phyloP scores from a whole-genome alignment of 1,140 invertebrate genomes.

The Brachionus koreanus region DNA sequence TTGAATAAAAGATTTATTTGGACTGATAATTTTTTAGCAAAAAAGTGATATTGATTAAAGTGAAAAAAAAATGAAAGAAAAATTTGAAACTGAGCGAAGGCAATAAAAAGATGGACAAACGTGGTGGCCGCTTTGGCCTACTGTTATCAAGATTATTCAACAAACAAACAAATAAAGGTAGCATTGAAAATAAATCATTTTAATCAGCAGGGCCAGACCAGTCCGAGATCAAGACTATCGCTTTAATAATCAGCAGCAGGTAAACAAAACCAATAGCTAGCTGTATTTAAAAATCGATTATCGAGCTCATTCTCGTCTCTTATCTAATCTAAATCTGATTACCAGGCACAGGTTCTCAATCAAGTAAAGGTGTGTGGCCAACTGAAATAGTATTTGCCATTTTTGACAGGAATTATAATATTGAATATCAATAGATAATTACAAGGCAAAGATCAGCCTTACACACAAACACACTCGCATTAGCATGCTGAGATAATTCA shows the following conservation, averaged over 20 bases:
- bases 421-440: slow-evolving; percentile 33
- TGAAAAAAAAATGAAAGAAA: not conserved
- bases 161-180: not conserved
- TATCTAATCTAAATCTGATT: slow-evolving; percentile 25
- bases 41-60: not conserved
- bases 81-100: not conserved
- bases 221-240: not conserved
- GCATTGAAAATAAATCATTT: not conserved
- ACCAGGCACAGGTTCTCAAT: not conserved
- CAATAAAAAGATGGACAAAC: not conserved
- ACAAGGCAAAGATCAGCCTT: not conserved
- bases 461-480: not conserved
- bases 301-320: not conserved
- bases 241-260: slow-evolving; percentile 16
- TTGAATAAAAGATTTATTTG: not conserved
- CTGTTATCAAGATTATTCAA: not conserved
- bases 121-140: not conserved
- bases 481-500: slow-evolving; percentile 8
- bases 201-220: not conserved
- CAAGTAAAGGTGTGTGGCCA: not conserved
- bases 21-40: not conserved
- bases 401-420: slow-evolving; percentile 3
- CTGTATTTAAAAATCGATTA: not conserved
- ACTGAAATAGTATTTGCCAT: not conserved
- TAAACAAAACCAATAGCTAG: not conserved